Evolutionary conservation across 2,797 vertebrate species (phyloP).

Genomic region (Crenichthys baileyi): DNA sequence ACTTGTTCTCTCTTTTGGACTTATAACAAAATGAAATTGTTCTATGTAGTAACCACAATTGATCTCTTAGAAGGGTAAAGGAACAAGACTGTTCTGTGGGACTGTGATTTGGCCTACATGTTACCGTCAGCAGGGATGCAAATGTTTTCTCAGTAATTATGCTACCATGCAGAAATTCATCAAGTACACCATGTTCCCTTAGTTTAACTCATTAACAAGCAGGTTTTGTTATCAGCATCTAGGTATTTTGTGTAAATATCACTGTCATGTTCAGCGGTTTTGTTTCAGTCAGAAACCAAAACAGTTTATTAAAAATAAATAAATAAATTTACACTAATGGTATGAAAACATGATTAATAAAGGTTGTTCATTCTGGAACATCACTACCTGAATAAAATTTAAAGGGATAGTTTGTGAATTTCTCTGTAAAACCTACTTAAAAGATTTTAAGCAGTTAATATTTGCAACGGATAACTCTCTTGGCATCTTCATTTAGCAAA

Average conservation of each 20-base stretch:
- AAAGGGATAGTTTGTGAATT: neutral
- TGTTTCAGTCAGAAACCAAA: neutral
- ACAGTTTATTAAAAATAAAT: too few species aligned
- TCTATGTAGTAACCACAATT: neutral
- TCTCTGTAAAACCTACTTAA: neutral
- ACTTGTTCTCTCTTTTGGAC: neutral
- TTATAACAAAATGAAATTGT: neutral
- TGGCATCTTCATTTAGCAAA: neutral
- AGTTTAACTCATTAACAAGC: neutral
- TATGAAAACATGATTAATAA: neutral
- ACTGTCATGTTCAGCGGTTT: neutral
- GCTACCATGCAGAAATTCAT: conserved; percentile 3
- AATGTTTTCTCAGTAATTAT: neutral
- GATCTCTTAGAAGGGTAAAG: neutral
- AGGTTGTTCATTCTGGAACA: neutral
- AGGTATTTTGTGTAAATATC: neutral
- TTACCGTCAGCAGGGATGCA: neutral
- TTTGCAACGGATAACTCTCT: neutral
- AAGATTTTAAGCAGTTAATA: neutral
- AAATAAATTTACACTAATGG: neutral
- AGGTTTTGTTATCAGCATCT: neutral
- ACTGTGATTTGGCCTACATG: neutral
- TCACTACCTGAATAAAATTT: neutral
- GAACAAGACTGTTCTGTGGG: neutral
- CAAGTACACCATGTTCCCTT: conserved; percentile 1